Conservation (phyloP, 2,888 invertebrate species). For the Dorcus hopei region DNA sequence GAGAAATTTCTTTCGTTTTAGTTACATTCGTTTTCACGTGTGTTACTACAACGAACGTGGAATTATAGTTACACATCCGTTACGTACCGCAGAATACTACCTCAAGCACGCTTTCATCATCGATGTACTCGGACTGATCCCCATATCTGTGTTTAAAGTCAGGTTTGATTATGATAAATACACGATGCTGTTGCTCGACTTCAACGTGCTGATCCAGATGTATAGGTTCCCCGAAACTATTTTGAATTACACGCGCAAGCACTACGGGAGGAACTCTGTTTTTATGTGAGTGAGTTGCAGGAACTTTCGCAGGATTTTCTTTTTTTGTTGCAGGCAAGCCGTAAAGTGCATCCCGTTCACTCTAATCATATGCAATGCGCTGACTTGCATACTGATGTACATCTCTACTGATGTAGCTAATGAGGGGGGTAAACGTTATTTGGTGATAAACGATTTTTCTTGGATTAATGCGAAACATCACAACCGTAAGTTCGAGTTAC, state of each 20-base stretch:
- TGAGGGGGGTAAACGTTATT: background rate
- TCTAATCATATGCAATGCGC: background rate
- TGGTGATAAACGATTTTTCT: constrained; percentile 2
- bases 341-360: constrained; percentile 7
- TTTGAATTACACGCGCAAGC: constrained; percentile 16
- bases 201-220: constrained; percentile 25
- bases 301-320: background rate
- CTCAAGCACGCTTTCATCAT: constrained; percentile 7
- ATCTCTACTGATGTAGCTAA: constrained; percentile 1
- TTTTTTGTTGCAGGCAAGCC: constrained; percentile 11
- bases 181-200: constrained; percentile 5
- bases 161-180: background rate
- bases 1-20: background rate
- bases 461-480: background rate
- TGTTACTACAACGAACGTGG: constrained; percentile 14
- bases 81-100: constrained; percentile 11
- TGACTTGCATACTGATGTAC: constrained; percentile 4
- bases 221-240: constrained; percentile 28
- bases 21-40: constrained; percentile 13
- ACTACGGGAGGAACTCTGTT: constrained; percentile 16
- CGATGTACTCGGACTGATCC: constrained; percentile 5
- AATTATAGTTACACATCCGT: constrained; percentile 14
- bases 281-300: constrained; percentile 18
- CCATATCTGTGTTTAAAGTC: constrained; percentile 2
- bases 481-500: background rate